Evolutionary conservation across 2,888 invertebrate species (phyloP), one percentile per base, ranked within the genome.

Genomic region (Monopis laevigella): DNA sequence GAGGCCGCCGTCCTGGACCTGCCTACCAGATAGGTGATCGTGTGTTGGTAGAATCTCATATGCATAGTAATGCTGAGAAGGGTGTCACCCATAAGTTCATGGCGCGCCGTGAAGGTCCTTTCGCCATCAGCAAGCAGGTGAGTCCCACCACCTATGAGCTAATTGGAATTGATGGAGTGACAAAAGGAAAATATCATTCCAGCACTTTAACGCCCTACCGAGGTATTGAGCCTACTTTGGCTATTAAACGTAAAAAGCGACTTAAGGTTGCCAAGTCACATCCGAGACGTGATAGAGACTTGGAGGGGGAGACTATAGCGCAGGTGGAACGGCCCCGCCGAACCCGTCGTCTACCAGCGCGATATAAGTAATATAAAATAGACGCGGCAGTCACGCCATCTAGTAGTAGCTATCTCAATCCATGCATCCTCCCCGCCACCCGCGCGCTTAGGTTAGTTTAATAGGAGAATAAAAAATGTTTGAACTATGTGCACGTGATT

Each of bases 221-320:
- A n/a, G 28, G 27, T 13, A 24, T 38, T 21, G 21, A 12, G 24
- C 11, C 12, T n/a, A 13, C 16, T 8, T 13, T 39, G 14, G 27
- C 14, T 16, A 28, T 14, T 12, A 38, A 38, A n/a, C 21, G 28
- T 3, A 10, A 5, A 27, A 26, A n/a, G 26, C 13, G 3, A n/a
- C 26, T 12, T 11, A 11, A n/a, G 16, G 8, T 17, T 26, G 14
- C 39, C 27, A 27, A 17, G 28, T 16, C 27, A 3, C 27, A 12
- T 16, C 14, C 27, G 27, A 26, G 27, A 14, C 39, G 16, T 14
- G 13, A 39, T 8, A 14, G 26, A 19, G 27, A 16, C 28, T 27
- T 27, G 27, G 39, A 39, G 39, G 39, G 39, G 39, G 39, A 39
- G 39, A 13, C 10, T 39, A 16, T 30, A 30, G 10, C 30, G 28